Base-by-base conservation (phyloP, 2,113 vertebrate species). In the Pogona vitticeps region DNA sequence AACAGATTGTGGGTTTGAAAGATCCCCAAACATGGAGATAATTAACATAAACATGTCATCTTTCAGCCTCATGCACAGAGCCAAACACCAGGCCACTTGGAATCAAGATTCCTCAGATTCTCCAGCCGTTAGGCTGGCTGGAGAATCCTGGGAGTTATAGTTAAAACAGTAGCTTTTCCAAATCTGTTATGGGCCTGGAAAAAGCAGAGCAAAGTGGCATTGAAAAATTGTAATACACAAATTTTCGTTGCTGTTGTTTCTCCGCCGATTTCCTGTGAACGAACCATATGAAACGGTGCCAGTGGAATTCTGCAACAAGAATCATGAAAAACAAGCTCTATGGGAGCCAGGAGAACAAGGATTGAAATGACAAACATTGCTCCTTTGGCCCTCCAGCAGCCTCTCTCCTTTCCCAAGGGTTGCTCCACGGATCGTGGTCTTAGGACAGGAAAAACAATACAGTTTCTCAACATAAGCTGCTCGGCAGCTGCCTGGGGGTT, bases 281-380 rank as follows among this genome's bases (percentile, higher is more conserved):
- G 80, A 85, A 71, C n/a, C 68, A 1, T 76, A 56, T 0, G 33
- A 82, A 85, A n/a, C 0, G 0, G 3, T 72, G 88, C 83, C 83
- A 86, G 80, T 14, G 15, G 0, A 82, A 31, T 85, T 80, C 83
- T 10, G 80, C 0, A 21, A 36, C 77, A 65, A 83, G 72, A 87
- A 40, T 18, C 52, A 1, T 75, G 52, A 2, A 40, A 59, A 92
- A 72, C 0, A 40, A 81, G 73, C 31, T 6, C 18, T 1, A 13
- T 84, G 73, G 1, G 2, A 88, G 72, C 58, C 78, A 56, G 40
- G 8, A 86, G 82, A 87, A 63, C 80, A 76, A 84, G 87, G 75
- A 88, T 76, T 85, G 86, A 90, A 92, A 86, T 75, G 73, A 23
- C 87, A 40, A 23, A 42, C 80, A 86, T 88, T 85, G 82, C 75